Evolutionary conservation across 2,113 vertebrate genomes (phyloP).

Genomic region (Clarias macrocephalus): DNA sequence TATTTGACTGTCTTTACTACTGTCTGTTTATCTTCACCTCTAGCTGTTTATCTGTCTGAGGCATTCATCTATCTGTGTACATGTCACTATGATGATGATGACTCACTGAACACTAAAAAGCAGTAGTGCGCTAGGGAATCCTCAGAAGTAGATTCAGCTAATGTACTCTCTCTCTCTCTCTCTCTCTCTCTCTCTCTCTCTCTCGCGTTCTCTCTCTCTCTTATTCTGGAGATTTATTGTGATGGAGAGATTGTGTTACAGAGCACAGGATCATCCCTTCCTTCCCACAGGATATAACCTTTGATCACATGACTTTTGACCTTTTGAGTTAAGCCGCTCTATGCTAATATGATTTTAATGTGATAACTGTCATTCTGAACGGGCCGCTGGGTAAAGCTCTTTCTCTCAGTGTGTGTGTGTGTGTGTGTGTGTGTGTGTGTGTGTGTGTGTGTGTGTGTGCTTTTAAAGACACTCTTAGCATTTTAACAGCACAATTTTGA

Average conservation of each 20-base stretch:
- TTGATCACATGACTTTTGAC: constrained; percentile 65
- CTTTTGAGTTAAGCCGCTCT: constrained; percentile 72
- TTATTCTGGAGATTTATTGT: constrained; percentile 74
- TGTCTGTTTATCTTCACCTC: too few relatives aligned
- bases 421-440: constrained; percentile 28
- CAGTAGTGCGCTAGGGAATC: too few relatives aligned
- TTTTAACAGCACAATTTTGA: background rate
- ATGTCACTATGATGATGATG: too few relatives aligned
- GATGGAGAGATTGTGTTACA: constrained; percentile 78
- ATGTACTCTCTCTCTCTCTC: constrained; percentile 54
- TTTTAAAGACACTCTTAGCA: background rate
- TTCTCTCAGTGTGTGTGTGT: constrained; percentile 17
- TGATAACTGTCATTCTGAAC: constrained; percentile 75
- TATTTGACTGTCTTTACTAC: too few relatives aligned
- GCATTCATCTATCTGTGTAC: too few relatives aligned
- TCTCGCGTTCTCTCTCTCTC: constrained; percentile 61
- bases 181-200: constrained; percentile 68
- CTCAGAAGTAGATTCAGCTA: too few relatives aligned
- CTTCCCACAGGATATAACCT: constrained; percentile 65
- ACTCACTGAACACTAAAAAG: too few relatives aligned
- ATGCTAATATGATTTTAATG: constrained; percentile 75
- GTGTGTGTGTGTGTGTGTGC: background rate
- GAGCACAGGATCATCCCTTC: constrained; percentile 74
- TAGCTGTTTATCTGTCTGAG: too few relatives aligned
- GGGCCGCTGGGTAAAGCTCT: constrained; percentile 59